Conservation (phyloP, 2,888 invertebrate species). For the Lissonota sp. region DNA sequence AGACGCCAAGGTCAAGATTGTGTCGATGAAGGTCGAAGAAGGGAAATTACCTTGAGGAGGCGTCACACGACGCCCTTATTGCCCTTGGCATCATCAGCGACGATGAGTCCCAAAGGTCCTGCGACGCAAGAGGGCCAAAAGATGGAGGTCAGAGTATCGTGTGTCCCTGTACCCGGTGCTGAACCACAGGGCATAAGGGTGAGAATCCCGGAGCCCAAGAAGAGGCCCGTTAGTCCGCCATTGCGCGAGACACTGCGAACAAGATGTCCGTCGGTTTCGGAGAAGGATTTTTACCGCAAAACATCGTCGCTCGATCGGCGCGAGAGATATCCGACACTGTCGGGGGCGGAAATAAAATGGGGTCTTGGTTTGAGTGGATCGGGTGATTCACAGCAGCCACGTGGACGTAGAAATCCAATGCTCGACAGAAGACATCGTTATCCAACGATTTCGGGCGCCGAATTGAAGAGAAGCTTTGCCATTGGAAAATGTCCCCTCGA, state of each 20-base stretch:
- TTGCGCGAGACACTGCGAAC: constrained; percentile 69
- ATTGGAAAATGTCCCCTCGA: constrained; percentile 84
- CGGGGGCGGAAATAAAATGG: constrained; percentile 78
- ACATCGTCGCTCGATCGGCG: constrained; percentile 77
- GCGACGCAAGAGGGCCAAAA: constrained; percentile 75
- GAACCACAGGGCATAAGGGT: constrained; percentile 80
- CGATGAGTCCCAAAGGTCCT: constrained; percentile 81
- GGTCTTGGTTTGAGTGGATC: constrained; percentile 57
- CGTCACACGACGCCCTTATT: constrained; percentile 76
- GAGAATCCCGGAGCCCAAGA: constrained; percentile 80
- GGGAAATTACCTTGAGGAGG: constrained; percentile 65
- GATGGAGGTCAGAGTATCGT: constrained; percentile 81
- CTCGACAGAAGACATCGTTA: constrained; percentile 79
- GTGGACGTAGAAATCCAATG: constrained; percentile 75
- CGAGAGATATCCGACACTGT: constrained; percentile 80
- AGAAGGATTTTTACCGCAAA: constrained; percentile 80
- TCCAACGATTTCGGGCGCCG: constrained; percentile 80
- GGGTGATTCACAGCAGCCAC: constrained; percentile 56
- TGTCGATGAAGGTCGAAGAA: no score
- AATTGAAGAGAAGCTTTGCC: constrained; percentile 76
- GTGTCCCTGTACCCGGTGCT: constrained; percentile 77
- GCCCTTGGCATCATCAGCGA: constrained; percentile 36
- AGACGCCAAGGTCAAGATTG: no score
- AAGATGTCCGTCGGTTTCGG: constrained; percentile 79
- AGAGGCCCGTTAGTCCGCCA: constrained; percentile 76